Evolutionary conservation across 2,888 invertebrate species (phyloP).

Genomic region (Chrysotoxum bicinctum): DNA sequence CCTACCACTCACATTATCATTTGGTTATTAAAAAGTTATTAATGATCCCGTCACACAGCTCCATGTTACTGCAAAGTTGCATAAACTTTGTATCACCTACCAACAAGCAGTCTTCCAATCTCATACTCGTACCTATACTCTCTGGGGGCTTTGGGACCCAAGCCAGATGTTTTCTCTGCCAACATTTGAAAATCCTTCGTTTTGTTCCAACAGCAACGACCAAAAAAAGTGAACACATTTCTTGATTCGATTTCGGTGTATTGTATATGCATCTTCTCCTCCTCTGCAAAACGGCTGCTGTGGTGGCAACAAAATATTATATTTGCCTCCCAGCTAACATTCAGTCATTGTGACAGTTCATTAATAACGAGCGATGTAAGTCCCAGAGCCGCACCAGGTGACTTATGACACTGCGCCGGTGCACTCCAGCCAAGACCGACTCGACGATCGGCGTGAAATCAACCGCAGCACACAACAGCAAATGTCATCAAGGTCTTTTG

Average conservation of each 20-base stretch:
- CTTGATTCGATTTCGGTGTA: conserved; percentile 72
- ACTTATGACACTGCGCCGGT: conserved; percentile 67
- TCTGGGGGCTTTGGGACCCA: conserved; percentile 18
- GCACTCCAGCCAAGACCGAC: conserved; percentile 18
- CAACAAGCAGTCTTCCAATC: conserved; percentile 41
- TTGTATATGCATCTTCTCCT: conserved; percentile 28
- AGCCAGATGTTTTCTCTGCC: conserved; percentile 5
- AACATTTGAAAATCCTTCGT: conserved; percentile 49
- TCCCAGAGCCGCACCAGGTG: conserved; percentile 50
- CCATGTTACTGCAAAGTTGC: conserved; percentile 61
- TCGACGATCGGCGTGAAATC: conserved; percentile 7
- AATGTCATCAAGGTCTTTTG: conserved; percentile 72
- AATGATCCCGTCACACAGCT: conserved; percentile 64
- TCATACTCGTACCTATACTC: conserved; percentile 12
- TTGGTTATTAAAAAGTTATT: conserved; percentile 51
- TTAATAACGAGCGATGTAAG: conserved; percentile 53
- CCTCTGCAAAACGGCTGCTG: conserved; percentile 36
- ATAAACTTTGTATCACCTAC: conserved; percentile 60
- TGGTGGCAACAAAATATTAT: conserved; percentile 54
- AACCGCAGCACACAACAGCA: conserved; percentile 15
- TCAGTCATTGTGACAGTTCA: conserved; percentile 71
- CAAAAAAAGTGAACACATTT: conserved; percentile 42
- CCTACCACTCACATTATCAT: conserved; percentile 60
- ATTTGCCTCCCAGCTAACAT: conserved; percentile 69
- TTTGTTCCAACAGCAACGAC: conserved; percentile 3